These are phyloP conservation scores for Deilephila porcellus DNA, from an alignment of 2,888 invertebrate genomes.

Conservation along the genomic window DNA sequence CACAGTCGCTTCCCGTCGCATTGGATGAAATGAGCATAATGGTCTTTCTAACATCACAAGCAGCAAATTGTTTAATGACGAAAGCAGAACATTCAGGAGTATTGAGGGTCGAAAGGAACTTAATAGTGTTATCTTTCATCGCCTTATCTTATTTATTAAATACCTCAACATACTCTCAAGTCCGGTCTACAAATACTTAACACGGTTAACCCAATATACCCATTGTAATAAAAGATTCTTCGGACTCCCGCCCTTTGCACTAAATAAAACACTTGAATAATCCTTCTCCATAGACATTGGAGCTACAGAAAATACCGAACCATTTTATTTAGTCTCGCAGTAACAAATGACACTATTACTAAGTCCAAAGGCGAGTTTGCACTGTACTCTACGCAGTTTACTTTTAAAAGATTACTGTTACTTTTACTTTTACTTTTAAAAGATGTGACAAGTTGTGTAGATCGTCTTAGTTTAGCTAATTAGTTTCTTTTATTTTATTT, in stretches of 20 bases:
- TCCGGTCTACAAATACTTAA: neutral
- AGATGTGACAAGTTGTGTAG: no score
- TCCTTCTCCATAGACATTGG: slow-evolving; percentile 6
- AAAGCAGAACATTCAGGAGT: no score
- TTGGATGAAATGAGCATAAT: no score
- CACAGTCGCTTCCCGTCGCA: no score
- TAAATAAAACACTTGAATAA: slow-evolving; percentile 24
- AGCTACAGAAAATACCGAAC: slow-evolving; percentile 12
- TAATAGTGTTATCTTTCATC: no score
- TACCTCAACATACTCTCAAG: no score
- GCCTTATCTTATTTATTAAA: no score
- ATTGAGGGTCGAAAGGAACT: no score
- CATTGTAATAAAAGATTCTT: slow-evolving; percentile 21
- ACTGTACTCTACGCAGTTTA: neutral
- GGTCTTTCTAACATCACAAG: no score
- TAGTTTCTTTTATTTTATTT: neutral
- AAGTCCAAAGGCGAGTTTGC: slow-evolving; percentile 19
- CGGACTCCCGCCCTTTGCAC: slow-evolving; percentile 4
- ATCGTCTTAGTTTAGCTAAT: neutral
- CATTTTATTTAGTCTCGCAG: slow-evolving; percentile 17
- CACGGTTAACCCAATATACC: neutral
- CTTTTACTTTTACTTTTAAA: no score
- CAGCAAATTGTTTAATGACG: no score
- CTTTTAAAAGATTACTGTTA: neutral
- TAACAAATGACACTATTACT: slow-evolving; percentile 29